Evolutionary conservation across 2,113 vertebrate genomes (phyloP).

Genomic region (Microcebus tavaratra): DNA sequence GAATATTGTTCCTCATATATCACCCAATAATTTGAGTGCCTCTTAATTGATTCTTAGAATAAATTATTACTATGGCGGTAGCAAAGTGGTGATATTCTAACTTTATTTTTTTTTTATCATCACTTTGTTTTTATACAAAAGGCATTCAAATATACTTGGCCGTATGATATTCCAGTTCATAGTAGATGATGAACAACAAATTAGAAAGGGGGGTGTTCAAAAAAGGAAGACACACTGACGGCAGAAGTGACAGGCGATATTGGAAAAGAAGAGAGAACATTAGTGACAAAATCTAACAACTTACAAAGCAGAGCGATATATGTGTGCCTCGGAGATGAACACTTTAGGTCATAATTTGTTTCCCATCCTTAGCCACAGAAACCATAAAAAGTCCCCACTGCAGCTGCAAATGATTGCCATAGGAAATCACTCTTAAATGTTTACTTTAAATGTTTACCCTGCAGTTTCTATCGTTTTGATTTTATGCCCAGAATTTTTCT

Average conservation of each 20-base stretch:
- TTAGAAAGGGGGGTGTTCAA: neutral
- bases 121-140: neutral
- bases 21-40: neutral
- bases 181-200: neutral
- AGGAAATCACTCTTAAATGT: neutral
- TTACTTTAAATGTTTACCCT: constrained; percentile 51
- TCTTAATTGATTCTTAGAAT: neutral
- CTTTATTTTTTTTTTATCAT: neutral
- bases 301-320: neutral
- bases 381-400: neutral
- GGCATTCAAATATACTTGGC: neutral
- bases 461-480: constrained; percentile 6
- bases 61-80: neutral
- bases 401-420: neutral
- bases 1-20: neutral
- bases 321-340: neutral
- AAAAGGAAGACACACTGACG: neutral
- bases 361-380: neutral
- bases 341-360: neutral
- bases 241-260: neutral
- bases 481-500: constrained; percentile 35
- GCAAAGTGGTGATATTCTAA: constrained; percentile 31
- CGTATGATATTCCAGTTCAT: neutral
- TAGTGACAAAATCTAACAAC: neutral
- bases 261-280: neutral